Base-by-base conservation (phyloP, 64 coral and sea anemone species). In the Dendronephthya gigantea region DNA sequence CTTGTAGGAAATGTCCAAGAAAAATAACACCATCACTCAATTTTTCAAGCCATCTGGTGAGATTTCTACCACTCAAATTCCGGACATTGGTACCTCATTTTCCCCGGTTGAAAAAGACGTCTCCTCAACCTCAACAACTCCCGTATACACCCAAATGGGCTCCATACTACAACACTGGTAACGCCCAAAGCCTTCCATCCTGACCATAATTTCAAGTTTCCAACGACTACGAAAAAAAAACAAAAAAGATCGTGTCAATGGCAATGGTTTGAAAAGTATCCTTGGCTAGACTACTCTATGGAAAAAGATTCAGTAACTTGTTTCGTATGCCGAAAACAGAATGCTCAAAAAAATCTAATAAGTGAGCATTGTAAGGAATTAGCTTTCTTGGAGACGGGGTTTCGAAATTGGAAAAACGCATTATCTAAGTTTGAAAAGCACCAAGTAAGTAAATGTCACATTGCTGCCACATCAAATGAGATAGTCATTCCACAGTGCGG, bases 331-430 rank as follows among this genome's bases (percentile, higher is more conserved):
- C 48, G 48, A 85, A 85, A 85, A 85, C 25, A 85, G 83, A 85
- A 85, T 85, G 84, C 84, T 85, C 83, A 85, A 85, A 85, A 85
- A 85, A 85, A 50, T 85, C 83, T 85, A 85, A 85, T 85, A 52
- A 85, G 83, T 85, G 83, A 85, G 83, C 83, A 85, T 85, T 85
- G 83, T 85, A 85, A 85, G 83, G 83, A 85, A 85, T 85, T 85
- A 85, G 83, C 83, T 85, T 85, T 85, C 83, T 85, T 85, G 83
- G 83, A 50, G 48, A 10, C 48, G 17, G 8, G 48, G 48, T 50
- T 50, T 50, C 48, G 17, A 50, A 50, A 50, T 50, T 50, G 48
- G 48, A 50, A 50, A 50, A 50, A 10, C 48, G 48, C 48, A 50
- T 50, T 16, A 50, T 50, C 17, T 50, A 50, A 50, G 48, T 50